Conservation (phyloP, 2,797 vertebrate genomes). For the Hapalemur alaotrensis region DNA sequence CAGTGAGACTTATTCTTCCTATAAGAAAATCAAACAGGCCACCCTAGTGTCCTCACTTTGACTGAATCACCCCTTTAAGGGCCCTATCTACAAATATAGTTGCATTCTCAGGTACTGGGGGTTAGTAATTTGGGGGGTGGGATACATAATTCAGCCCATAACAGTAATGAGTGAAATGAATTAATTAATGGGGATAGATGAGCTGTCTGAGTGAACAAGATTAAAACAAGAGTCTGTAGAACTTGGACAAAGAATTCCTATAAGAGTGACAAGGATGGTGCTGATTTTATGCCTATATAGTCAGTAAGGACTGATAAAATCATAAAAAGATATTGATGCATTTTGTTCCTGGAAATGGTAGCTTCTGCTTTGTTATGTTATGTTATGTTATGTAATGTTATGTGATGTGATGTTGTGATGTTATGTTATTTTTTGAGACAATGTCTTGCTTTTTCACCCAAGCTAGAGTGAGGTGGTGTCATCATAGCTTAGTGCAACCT, state of each 20-base stretch:
- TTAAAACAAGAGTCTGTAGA: neutral
- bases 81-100: neutral
- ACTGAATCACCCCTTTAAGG: neutral
- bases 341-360: neutral
- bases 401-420: no score
- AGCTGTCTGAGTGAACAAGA: neutral
- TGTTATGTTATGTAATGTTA: no score
- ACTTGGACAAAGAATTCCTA: neutral
- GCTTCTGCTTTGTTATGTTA: neutral
- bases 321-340: neutral
- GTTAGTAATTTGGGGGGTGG: neutral
- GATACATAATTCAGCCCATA: neutral
- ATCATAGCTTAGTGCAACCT: neutral
- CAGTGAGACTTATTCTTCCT: neutral
- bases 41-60: neutral
- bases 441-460: neutral
- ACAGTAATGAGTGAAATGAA: neutral
- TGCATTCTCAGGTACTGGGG: neutral
- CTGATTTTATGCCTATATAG: neutral
- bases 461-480: neutral
- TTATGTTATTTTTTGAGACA: neutral
- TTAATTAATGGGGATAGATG: neutral
- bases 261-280: neutral
- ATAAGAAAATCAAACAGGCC: neutral
- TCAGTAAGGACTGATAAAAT: neutral